Evolutionary conservation across 1,140 invertebrate species (phyloP), one percentile per base, ranked within the genome.

Genomic region (Aphelinus certus): DNA sequence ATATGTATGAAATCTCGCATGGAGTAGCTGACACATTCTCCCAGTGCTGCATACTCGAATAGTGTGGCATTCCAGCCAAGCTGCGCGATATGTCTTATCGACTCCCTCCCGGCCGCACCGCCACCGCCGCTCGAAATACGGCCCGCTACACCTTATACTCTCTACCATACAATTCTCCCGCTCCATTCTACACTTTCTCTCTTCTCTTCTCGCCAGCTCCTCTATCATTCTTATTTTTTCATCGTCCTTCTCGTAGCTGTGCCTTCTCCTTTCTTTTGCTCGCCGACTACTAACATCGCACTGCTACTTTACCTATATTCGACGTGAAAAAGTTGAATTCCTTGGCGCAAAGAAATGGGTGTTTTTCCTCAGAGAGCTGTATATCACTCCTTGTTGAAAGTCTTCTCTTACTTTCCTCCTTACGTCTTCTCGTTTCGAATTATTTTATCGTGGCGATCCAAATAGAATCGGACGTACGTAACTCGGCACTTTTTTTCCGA

Each of bases 41-140:
- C 26, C 26, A 26, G 26, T 26, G 3, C 45, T 62, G 26, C 10
- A 62, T 1, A 62, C 42, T 42, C 60, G 10, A 46, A 7, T 48
- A 42, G 51, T 7, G 55, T 66, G 42, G 3, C 51, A 45, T 66
- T 42, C 64, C 62, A n/a, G 10, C 10, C 47, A 7, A 4, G 48
- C 64, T 43, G 5, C 26, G 26, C n/a, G 64, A 66, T 66, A 53
- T 47, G 42, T 57, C 55, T 68, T 57, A 68, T 68, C 66, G 55
- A 9, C n/a, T 66, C 48, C 49, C 42, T 3, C 60, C 3, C 42
- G 26, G 26, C 26, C 26, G 26, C 26, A 26, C 26, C 26, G 26
- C 26, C 26, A 26, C 26, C 26, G 26, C 26, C 26, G 26, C 26
- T 26, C 26, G 26, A 26, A 61, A 61, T 42, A 61, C 60, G 43